Percentiles rank a stretch among this genome's conserved stretches.
These are phyloP conservation scores for Listronotus oregonensis DNA, from an alignment of 1,140 invertebrate species.

Conservation along the genomic window DNA sequence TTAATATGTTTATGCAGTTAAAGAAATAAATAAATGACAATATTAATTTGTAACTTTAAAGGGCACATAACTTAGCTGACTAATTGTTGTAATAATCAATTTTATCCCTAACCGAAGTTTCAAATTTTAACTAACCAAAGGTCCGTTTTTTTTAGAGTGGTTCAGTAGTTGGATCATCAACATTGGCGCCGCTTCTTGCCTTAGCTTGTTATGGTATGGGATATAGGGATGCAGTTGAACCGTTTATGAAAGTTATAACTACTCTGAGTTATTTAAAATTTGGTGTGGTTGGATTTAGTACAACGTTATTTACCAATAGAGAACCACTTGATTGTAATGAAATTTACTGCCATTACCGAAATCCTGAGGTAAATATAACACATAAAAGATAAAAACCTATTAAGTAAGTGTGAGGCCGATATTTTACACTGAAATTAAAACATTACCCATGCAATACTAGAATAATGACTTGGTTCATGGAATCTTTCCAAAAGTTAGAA, in stretches of 20 bases:
- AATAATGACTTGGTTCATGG: too few species aligned
- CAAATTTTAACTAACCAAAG: too few species aligned
- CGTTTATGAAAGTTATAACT: conserved; percentile 62
- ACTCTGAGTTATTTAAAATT: conserved; percentile 64
- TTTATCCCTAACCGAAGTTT: too few species aligned
- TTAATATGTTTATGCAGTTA: too few species aligned
- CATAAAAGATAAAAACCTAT: too few species aligned
- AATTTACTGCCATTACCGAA: conserved; percentile 63
- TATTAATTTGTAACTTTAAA: too few species aligned
- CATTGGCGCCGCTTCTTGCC: conserved; percentile 54
- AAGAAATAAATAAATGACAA: too few species aligned
- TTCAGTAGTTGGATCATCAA: conserved; percentile 53
- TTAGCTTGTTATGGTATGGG: conserved; percentile 58
- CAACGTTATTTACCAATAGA: conserved; percentile 61
- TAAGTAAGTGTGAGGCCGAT: too few species aligned
- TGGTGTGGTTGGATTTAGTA: conserved; percentile 61
- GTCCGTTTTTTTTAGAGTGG: conserved; percentile 52
- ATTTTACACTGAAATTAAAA: too few species aligned
- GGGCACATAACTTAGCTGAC: too few species aligned
- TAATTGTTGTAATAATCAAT: too few species aligned
- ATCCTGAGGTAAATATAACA: conserved; percentile 32
- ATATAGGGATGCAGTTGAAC: conserved; percentile 55
- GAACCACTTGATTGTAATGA: conserved; percentile 58
- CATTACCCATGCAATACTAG: conserved; percentile 9
- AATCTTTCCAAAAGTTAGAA: too few species aligned